These are phyloP conservation scores for Drosophila mojavensis DNA, from an alignment of 1,140 invertebrate species.

Conservation along the genomic window DNA sequence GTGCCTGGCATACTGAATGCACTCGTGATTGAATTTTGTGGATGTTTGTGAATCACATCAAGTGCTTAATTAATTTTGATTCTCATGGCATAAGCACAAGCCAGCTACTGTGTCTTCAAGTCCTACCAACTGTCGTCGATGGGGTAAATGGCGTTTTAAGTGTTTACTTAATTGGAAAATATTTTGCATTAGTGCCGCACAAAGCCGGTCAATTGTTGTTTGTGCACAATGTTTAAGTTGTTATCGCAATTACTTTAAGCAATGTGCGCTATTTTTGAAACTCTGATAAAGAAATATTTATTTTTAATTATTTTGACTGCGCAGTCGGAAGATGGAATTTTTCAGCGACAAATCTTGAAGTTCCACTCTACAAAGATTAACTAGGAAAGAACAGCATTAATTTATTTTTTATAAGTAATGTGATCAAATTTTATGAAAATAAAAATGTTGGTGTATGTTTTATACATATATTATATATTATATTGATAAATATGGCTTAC, in stretches of 20 bases:
- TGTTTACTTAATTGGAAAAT: background rate
- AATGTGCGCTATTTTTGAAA: conserved; percentile 17
- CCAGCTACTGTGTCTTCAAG: background rate
- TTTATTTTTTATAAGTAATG: too few species aligned
- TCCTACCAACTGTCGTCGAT: background rate
- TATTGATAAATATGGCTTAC: too few species aligned
- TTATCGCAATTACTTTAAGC: conserved; percentile 17
- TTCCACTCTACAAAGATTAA: too few species aligned
- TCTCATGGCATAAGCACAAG: background rate
- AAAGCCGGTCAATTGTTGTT: background rate
- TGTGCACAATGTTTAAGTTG: too few species aligned
- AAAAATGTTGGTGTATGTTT: too few species aligned
- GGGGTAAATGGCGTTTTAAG: background rate
- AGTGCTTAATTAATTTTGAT: conserved; percentile 20
- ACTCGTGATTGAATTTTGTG: conserved; percentile 14
- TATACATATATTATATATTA: too few species aligned
- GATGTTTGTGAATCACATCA: conserved; percentile 47
- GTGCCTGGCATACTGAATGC: conserved; percentile 54
- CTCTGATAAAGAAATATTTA: conserved; percentile 6
- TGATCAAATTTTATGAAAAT: too few species aligned
- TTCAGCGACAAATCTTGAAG: background rate
- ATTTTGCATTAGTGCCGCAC: background rate
- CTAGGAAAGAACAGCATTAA: too few species aligned
- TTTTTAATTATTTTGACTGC: conserved; percentile 19
- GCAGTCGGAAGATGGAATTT: conserved; percentile 3